A percentile compares a stretch with the other conserved stretches of the same genome.
phyloP scores from a whole-genome alignment of 92 coral and sea anemone genomes.

The Zoanthus solanderi region DNA sequence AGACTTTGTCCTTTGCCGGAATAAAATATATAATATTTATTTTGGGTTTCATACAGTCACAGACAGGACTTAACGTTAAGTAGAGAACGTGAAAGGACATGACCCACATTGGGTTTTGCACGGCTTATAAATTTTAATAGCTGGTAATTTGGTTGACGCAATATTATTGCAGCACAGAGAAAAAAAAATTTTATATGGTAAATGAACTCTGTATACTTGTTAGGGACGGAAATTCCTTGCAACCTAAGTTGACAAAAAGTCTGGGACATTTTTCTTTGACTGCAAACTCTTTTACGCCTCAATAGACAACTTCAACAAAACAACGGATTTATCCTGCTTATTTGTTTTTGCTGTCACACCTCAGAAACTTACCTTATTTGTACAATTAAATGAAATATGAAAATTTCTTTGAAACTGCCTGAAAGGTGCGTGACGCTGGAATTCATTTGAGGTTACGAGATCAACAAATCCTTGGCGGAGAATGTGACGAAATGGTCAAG shows the following conservation, averaged over 20 bases:
- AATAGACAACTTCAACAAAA: neutral
- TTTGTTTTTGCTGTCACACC: neutral
- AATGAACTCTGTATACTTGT: neutral
- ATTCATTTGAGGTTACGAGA: neutral
- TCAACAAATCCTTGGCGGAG: neutral
- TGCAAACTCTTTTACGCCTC: neutral
- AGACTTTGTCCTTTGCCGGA: neutral
- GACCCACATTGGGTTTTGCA: neutral
- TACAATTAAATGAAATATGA: constrained; percentile 19
- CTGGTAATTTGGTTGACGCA: constrained; percentile 17
- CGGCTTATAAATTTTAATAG: neutral
- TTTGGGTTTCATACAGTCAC: neutral
- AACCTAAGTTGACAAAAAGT: too few relatives aligned
- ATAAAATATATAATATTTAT: neutral
- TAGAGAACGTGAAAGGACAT: neutral
- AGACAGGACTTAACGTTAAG: neutral
- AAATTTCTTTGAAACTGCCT: neutral
- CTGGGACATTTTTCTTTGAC: neutral
- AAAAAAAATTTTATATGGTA: neutral
- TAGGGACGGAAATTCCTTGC: neutral
- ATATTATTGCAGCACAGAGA: neutral
- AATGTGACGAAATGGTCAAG: neutral
- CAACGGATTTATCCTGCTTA: neutral
- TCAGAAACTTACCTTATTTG: neutral
- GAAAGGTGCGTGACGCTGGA: neutral